Base-by-base conservation (phyloP, 2,888 invertebrate species). In the Amitus sp. region DNA sequence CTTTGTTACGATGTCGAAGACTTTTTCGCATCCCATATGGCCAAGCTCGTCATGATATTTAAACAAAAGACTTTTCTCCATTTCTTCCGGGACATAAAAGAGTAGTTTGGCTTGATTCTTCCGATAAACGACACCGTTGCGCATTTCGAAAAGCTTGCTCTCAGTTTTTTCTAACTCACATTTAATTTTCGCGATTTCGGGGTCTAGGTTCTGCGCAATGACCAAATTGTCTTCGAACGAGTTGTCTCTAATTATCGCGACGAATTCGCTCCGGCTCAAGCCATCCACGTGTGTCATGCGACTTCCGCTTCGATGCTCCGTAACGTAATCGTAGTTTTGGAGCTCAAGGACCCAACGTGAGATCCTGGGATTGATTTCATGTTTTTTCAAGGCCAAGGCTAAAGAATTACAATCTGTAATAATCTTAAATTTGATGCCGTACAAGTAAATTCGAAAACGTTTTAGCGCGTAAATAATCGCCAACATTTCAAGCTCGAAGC, bases 321-420 rank as follows among this genome's bases (percentile, higher is more conserved):
- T 53, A 1, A 1, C 27, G 18, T 28, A 60, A 1, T 59, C 20
- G 42, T 47, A 66, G 7, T 56, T 42, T n/a, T 55, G 55, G 1
- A 65, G 18, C 2, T 53, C 5, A 1, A 49, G 23, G 2, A 43
- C 48, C 55, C 57, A 66, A 34, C 66, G 18, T 10, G 56, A 55
- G 7, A 62, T 50, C 7, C 48, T 47, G 2, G 53, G 34, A 1
- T 39, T 40, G 0, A 62, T 9, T 1, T 65, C 59, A 15, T 19
- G 40, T 9, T 54, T 60, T 27, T 33, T 20, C 57, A 62, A 54
- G 0, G 57, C 62, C 15, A 47, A 47, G 2, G 56, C 42, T 17
- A 66, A 62, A 1, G 64, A 62, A n/a, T 50, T 19, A 54, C 68
- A 67, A 40, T 67, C 69, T 2, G 67, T 68, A 4, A 68, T 52